Evolutionary conservation across 2,797 vertebrate genomes (phyloP), one percentile per base, ranked within the genome.

Genomic region (Scomberomorus guttatus): DNA sequence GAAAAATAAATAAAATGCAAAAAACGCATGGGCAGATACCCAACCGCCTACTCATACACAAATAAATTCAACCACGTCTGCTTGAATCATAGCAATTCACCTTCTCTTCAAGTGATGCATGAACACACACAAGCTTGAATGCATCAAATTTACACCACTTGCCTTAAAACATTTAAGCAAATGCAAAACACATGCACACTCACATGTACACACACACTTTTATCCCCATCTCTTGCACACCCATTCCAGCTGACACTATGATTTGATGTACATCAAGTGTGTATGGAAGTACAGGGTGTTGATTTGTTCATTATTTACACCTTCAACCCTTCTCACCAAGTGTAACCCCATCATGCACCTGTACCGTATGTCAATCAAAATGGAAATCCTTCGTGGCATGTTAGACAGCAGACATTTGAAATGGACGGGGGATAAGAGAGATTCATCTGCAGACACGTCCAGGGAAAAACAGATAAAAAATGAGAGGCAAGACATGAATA

Each of bases 231-330:
- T 73, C 44, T 34, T n/a, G 59, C 18, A 24, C 24, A 72, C 24
- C 9, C 24, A 29, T 66, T 67, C 37, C 51, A 55, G 25, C 25
- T 51, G 69, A 72, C 52, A 58, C 11, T n/a, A 5, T 46, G 51
- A 34, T 60, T 32, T 29, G n/a, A 48, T 61, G 37, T 44, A 39
- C 12, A 68, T 52, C 27, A 54, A 57, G 56, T 55, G 6, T 39
- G 34, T 57, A 50, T n/a, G 5, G 15, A 42, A 7, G 18, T 58
- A 61, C 5, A 10, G 20, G 32, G 18, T 71, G 55, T 52, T 81
- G 77, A 81, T 74, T 67, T 83, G 50, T 56, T 80, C 50, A 65
- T 83, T 75, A 65, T 66, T 66, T 39, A 77, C 56, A 51, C 48
- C 20, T 63, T 48, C 32, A 63, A 11, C 20, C 63, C 15, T 50